These are phyloP conservation scores for Escarpia spicata DNA, from an alignment of 2,888 invertebrate genomes.

Conservation along the genomic window DNA sequence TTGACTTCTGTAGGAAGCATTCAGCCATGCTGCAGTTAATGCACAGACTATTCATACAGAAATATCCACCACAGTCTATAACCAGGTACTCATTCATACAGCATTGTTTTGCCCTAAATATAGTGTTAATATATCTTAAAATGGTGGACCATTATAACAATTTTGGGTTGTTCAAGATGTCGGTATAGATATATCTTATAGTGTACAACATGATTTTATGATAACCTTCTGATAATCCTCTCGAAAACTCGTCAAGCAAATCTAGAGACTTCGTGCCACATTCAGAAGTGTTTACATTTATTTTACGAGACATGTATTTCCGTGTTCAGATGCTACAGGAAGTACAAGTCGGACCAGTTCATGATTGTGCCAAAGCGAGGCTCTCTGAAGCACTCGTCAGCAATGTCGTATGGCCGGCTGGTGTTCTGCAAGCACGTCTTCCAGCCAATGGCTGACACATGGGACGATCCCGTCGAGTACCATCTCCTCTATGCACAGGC, in stretches of 20 bases:
- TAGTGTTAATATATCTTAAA: background rate
- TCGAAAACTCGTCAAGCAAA: background rate
- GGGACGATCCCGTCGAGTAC: constrained; percentile 94
- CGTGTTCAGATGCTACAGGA: background rate
- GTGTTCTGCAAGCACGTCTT: constrained; percentile 91
- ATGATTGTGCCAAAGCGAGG: constrained; percentile 32
- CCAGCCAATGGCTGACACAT: constrained; percentile 70
- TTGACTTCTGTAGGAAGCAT: no score
- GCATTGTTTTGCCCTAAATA: no score
- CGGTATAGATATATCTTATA: background rate
- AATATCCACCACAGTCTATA: no score
- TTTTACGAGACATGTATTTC: background rate
- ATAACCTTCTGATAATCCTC: background rate
- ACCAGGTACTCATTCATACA: no score
- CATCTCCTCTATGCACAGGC: constrained; percentile 94
- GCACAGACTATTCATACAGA: no score
- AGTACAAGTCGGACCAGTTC: background rate
- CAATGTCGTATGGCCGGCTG: constrained; percentile 71
- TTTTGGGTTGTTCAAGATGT: no score
- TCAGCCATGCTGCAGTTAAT: no score
- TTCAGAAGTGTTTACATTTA: background rate
- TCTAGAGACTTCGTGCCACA: background rate
- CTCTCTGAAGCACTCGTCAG: constrained; percentile 31
- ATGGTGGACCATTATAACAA: no score
- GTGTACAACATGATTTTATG: background rate